A percentile compares a stretch with the other conserved stretches of the same genome.
Evolutionary conservation across 2,888 invertebrate species (phyloP).

Genomic region (Phaedon cochleariae): DNA sequence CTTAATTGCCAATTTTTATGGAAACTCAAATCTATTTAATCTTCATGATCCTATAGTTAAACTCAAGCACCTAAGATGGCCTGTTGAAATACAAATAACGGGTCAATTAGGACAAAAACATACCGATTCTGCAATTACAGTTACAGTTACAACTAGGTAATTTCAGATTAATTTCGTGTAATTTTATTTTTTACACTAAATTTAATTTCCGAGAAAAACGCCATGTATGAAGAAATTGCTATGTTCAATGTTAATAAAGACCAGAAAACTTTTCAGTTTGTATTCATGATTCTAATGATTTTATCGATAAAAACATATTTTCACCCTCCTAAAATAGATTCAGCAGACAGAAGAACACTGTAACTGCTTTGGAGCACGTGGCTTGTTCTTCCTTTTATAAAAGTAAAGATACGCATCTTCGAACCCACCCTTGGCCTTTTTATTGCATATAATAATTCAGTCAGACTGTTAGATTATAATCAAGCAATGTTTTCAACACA

Average conservation of each 20-base stretch:
- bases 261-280: too few species aligned
- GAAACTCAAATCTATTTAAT: constrained; percentile 4
- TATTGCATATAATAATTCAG: not conserved
- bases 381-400: constrained; percentile 2
- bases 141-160: constrained; percentile 16
- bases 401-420: constrained; percentile 10
- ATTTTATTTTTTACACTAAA: constrained; percentile 1
- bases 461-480: not conserved
- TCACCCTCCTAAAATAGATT: too few species aligned
- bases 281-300: too few species aligned
- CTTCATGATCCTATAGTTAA: not conserved
- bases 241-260: too few species aligned
- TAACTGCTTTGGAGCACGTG: constrained; percentile 2
- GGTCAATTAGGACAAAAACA: constrained; percentile 13
- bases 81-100: constrained; percentile 7
- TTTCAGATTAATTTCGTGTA: constrained; percentile 10
- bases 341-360: not conserved
- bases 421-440: not conserved
- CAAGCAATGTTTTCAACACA: not conserved
- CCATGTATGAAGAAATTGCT: too few species aligned
- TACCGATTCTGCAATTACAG: constrained; percentile 4
- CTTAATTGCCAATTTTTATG: constrained; percentile 11
- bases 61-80: not conserved
- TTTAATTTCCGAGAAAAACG: not conserved
- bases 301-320: too few species aligned